These are phyloP conservation scores for Otocyon megalotis DNA, from an alignment of 2,113 vertebrate species.

Conservation along the genomic window DNA sequence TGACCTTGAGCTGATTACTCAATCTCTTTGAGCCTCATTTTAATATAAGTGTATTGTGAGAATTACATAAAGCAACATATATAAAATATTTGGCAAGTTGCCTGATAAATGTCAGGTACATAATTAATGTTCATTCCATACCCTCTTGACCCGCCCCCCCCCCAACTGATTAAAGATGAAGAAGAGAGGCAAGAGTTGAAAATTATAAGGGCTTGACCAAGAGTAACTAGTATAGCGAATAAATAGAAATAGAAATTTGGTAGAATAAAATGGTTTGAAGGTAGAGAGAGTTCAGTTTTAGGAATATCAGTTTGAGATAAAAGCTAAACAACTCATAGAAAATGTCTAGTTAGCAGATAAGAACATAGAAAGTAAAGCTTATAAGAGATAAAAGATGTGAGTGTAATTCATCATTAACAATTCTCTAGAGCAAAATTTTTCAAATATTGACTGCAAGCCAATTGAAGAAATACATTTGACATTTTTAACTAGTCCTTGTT, in stretches of 20 bases:
- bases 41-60: background rate
- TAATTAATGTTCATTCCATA: background rate
- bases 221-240: background rate
- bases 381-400: background rate
- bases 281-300: background rate
- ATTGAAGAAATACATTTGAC: conserved; percentile 20
- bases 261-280: background rate
- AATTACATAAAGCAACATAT: background rate
- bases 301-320: background rate
- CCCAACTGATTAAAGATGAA: background rate
- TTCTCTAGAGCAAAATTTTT: background rate
- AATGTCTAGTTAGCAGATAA: background rate
- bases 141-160: background rate
- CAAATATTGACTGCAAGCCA: background rate
- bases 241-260: background rate
- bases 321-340: conserved; percentile 30
- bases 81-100: background rate
- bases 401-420: background rate
- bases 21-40: background rate
- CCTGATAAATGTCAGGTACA: background rate
- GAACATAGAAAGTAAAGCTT: background rate
- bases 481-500: background rate
- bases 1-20: background rate
- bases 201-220: background rate
- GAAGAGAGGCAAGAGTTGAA: background rate